Evolutionary conservation across 2,797 vertebrate genomes (phyloP).

Genomic region (Amblyopsis hoosieri): DNA sequence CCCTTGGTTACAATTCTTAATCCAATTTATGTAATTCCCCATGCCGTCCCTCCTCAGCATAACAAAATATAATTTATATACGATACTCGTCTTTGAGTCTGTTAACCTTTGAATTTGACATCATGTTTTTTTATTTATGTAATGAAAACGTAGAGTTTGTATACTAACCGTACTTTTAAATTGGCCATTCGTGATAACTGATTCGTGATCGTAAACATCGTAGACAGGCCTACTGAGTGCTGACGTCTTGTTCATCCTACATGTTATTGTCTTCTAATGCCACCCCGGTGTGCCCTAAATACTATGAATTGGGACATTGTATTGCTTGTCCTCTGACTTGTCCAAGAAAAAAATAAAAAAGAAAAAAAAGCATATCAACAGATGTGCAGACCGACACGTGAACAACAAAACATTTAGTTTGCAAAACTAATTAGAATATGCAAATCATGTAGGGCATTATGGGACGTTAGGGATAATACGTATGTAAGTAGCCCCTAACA

Average conservation of each 20-base stretch:
- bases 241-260: conserved; percentile 24
- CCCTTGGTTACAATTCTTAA: conserved; percentile 15
- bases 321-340: conserved; percentile 50
- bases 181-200: too few relatives aligned
- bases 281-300: conserved; percentile 63
- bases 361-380: conserved; percentile 59
- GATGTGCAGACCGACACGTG: conserved; percentile 51
- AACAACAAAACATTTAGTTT: conserved; percentile 52
- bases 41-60: conserved; percentile 13
- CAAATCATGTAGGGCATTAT: conserved; percentile 47
- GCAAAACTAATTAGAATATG: conserved; percentile 71
- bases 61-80: conserved; percentile 24
- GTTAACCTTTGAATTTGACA: too few relatives aligned
- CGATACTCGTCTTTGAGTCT: too few relatives aligned
- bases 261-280: conserved; percentile 45
- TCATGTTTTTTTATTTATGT: too few relatives aligned
- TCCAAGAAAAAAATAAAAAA: conserved; percentile 35
- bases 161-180: too few relatives aligned
- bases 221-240: too few relatives aligned
- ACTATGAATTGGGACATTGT: conserved; percentile 53
- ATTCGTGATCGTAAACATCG: too few relatives aligned
- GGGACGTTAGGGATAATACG: conserved; percentile 27
- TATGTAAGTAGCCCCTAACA: conserved; percentile 23
- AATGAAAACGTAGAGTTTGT: too few relatives aligned
- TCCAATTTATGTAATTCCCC: too few relatives aligned